phyloP scores from a whole-genome alignment of 2,113 vertebrate genomes.

The Spilogale gracilis region DNA sequence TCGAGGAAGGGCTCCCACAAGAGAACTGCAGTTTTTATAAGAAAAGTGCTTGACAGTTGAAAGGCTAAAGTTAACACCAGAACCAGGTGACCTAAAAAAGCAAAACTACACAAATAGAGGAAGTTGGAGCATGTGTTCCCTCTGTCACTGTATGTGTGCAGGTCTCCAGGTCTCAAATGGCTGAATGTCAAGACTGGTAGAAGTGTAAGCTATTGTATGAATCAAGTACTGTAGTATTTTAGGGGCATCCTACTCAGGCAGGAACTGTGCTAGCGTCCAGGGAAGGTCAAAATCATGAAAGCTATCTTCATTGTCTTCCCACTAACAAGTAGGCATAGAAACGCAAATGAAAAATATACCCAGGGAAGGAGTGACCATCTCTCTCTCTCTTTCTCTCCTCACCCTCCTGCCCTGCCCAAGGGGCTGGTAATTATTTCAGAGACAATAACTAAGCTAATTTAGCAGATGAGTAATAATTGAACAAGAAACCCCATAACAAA shows the following conservation, averaged over 20 bases:
- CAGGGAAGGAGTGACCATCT: background rate
- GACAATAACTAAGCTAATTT: background rate
- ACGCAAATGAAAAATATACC: background rate
- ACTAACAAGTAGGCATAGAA: background rate
- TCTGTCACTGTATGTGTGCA: background rate
- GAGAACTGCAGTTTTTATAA: background rate
- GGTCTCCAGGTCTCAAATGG: background rate
- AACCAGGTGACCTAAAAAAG: background rate
- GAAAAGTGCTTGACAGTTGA: background rate
- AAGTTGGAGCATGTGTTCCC: background rate
- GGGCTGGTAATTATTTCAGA: background rate
- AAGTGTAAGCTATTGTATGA: background rate
- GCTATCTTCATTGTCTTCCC: background rate
- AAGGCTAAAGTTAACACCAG: background rate
- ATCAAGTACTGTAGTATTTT: background rate
- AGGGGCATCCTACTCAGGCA: background rate
- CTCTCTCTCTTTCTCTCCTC: background rate
- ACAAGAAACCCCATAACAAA: background rate
- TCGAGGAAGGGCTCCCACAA: background rate
- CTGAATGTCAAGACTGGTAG: background rate
- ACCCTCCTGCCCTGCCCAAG: accelerated
- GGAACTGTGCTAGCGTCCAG: background rate
- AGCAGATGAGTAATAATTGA: background rate
- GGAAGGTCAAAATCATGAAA: background rate
- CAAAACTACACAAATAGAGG: background rate